These are phyloP conservation scores for Heliconius sara DNA, from an alignment of 2,888 invertebrate species.

Conservation along the genomic window DNA sequence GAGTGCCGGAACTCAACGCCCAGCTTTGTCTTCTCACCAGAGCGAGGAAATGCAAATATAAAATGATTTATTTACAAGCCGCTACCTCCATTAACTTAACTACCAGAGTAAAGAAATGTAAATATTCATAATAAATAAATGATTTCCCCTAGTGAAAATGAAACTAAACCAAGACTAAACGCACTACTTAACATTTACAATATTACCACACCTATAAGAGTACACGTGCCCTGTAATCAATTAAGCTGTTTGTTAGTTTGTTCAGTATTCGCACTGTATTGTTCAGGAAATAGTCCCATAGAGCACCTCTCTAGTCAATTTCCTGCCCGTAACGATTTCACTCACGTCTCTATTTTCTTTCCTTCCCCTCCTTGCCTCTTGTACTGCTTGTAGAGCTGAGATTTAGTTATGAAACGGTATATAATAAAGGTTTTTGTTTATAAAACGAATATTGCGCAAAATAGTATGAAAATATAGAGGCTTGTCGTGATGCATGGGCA, in stretches of 20 bases:
- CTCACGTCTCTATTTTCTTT: constrained; percentile 29
- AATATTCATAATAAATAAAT: too few relatives aligned
- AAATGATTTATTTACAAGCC: too few relatives aligned
- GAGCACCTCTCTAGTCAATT: constrained; percentile 34
- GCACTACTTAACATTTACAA: neutral
- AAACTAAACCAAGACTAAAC: neutral
- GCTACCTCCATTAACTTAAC: too few relatives aligned
- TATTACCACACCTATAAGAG: neutral
- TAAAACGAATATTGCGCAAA: too few relatives aligned
- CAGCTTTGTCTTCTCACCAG: too few relatives aligned
- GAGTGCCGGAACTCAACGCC: too few relatives aligned
- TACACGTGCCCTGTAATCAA: neutral
- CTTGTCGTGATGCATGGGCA: too few relatives aligned
- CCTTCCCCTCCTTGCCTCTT: constrained; percentile 25
- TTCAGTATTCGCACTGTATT: constrained; percentile 19
- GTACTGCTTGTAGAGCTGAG: neutral
- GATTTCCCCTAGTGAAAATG: too few relatives aligned
- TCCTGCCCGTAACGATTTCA: constrained; percentile 38
- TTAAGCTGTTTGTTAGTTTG: constrained; percentile 13
- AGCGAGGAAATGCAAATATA: too few relatives aligned
- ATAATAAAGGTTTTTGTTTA: neutral
- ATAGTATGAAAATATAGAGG: too few relatives aligned
- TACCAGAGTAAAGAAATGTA: too few relatives aligned
- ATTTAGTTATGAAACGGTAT: constrained; percentile 24
- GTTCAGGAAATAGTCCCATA: constrained; percentile 37